Percentiles rank a stretch among this genome's conserved stretches.
These are phyloP conservation scores for Sarcophilus harrisii DNA, from an alignment of 2,797 vertebrate genomes.

Conservation along the genomic window DNA sequence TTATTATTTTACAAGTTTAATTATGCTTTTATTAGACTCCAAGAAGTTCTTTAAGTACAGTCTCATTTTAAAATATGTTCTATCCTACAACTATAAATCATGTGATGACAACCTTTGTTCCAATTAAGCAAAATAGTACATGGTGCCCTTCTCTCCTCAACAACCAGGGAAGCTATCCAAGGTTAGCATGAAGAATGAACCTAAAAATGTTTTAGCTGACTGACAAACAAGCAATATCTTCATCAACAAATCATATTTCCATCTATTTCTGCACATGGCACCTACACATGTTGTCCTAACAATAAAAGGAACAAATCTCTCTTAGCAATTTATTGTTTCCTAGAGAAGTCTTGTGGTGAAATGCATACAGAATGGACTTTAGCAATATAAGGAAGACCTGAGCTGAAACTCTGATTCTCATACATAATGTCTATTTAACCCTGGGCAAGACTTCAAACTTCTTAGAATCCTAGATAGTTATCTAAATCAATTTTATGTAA, in stretches of 20 bases:
- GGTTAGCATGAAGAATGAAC: not conserved
- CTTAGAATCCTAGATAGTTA: not conserved
- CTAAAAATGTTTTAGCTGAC: not conserved
- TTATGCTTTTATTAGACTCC: not conserved
- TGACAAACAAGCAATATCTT: not conserved
- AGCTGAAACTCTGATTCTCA: not conserved
- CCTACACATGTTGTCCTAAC: not conserved
- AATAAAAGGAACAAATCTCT: not conserved
- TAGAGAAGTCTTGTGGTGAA: not conserved
- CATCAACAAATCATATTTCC: not conserved
- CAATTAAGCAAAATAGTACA: conserved; percentile 28
- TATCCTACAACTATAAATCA: conserved; percentile 9
- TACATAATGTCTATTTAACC: not conserved
- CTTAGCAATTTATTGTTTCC: not conserved
- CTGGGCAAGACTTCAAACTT: not conserved
- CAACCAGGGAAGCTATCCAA: not conserved
- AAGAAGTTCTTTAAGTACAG: not conserved
- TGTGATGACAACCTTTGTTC: conserved; percentile 21
- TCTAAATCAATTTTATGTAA: not conserved
- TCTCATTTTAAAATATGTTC: not conserved
- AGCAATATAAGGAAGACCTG: not conserved
- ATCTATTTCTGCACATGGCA: not conserved
- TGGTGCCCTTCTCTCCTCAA: conserved; percentile 20
- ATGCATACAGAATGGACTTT: not conserved
- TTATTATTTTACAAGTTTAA: not conserved